Evolutionary conservation across 2,797 vertebrate genomes (phyloP).

Genomic region (Rhincodon typus): DNA sequence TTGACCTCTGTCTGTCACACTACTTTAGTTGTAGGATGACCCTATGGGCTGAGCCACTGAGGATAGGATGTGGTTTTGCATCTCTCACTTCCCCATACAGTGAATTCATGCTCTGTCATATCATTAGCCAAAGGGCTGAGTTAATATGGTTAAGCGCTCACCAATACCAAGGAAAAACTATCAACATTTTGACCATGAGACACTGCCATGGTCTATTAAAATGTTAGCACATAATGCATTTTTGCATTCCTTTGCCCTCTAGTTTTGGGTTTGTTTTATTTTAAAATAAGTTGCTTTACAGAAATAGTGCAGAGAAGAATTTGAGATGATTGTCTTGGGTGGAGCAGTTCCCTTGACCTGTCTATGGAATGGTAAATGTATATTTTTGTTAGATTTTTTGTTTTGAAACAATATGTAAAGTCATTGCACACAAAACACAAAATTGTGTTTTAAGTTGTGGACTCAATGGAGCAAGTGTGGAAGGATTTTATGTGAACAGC

Average conservation of each 20-base stretch:
- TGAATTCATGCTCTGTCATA: background rate
- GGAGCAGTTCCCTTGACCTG: background rate
- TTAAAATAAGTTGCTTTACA: background rate
- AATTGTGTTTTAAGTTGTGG: background rate
- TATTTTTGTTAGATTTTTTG: background rate
- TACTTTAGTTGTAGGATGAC: background rate
- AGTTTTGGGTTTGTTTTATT: background rate
- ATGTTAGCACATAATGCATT: background rate
- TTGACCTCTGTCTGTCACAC: background rate
- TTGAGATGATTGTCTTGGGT: background rate
- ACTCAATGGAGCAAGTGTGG: background rate
- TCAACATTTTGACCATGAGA: background rate
- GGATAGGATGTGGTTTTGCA: background rate
- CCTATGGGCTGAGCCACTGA: background rate
- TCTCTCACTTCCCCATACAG: background rate
- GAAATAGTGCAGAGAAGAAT: background rate
- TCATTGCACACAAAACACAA: background rate
- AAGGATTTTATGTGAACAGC: background rate
- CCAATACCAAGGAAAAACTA: background rate
- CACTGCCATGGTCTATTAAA: background rate
- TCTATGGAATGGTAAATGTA: background rate
- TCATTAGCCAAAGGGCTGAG: background rate
- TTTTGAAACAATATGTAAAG: background rate
- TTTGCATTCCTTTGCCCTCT: background rate
- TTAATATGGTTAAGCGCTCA: background rate